phyloP scores from a whole-genome alignment of 2,797 vertebrate genomes.

The Lutjanus campechanus region DNA sequence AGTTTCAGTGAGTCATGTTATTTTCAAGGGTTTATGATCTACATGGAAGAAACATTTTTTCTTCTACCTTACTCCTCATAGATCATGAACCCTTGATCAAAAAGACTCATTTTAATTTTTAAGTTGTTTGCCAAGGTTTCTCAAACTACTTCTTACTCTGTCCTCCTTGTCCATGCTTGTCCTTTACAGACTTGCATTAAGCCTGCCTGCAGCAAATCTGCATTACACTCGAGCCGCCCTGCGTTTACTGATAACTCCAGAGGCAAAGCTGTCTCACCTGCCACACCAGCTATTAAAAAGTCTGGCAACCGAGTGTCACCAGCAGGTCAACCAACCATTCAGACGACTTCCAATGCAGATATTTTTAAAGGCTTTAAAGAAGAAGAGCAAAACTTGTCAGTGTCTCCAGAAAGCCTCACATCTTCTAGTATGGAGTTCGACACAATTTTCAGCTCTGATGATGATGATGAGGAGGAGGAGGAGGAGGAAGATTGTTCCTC shows the following conservation, averaged over 20 bases:
- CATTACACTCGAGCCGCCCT: not conserved
- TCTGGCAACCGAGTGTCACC: not conserved
- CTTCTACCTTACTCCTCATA: too few species aligned
- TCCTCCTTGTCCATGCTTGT: constrained; percentile 68
- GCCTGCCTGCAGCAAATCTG: constrained; percentile 5
- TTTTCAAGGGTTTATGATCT: too few species aligned
- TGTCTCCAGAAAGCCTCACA: constrained; percentile 1
- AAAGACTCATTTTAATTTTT: too few species aligned
- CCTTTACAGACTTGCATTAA: constrained; percentile 27
- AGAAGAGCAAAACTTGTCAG: not conserved
- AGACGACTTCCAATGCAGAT: not conserved
- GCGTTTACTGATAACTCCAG: not conserved
- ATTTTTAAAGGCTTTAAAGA: not conserved
- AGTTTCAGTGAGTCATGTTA: too few species aligned
- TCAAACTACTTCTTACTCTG: not conserved
- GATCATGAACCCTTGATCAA: too few species aligned
- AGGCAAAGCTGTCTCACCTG: not conserved
- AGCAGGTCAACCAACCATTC: not conserved
- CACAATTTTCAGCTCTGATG: constrained; percentile 31
- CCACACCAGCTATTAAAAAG: not conserved
- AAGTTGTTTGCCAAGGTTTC: not conserved
- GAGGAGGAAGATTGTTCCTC: constrained; percentile 26
- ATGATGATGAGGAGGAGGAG: constrained; percentile 35
- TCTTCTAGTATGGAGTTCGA: constrained; percentile 28
- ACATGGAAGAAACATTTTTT: too few species aligned